Percentiles rank a stretch among this genome's conserved stretches.
Conservation (phyloP, 2,113 vertebrate species). For the Alligator sinensis region DNA sequence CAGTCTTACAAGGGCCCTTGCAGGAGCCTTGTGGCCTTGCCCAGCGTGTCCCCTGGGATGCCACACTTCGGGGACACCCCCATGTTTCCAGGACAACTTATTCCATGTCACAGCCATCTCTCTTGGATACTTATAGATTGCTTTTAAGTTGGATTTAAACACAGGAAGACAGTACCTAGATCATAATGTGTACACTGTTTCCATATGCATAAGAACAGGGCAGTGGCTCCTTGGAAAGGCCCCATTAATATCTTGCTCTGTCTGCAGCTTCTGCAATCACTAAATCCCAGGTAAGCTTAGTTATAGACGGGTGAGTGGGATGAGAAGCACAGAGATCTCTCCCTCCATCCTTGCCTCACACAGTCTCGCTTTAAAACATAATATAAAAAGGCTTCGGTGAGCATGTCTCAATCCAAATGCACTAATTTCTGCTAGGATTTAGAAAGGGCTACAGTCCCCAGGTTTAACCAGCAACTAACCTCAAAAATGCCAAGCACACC, state of each 20-base stretch:
- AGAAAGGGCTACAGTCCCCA: not conserved
- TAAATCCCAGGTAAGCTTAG: not conserved
- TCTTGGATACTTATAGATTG: not conserved
- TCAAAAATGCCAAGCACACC: not conserved
- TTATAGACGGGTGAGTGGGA: not conserved
- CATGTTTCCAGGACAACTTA: no score
- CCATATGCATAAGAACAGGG: not conserved
- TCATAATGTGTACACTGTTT: not conserved
- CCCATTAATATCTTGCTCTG: not conserved
- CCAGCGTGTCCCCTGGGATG: no score
- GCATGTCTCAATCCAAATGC: not conserved
- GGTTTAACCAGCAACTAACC: not conserved
- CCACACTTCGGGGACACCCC: no score
- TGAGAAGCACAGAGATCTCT: not conserved
- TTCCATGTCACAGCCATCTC: not conserved
- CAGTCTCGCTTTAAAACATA: not conserved
- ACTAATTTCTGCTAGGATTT: not conserved
- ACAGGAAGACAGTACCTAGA: not conserved
- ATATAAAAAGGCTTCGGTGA: not conserved
- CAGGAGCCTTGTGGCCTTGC: no score
- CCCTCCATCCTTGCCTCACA: not conserved
- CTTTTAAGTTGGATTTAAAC: not conserved
- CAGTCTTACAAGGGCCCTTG: no score
- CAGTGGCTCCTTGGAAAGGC: fast-evolving
- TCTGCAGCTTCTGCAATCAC: not conserved